A percentile compares a stretch with the other conserved stretches of the same genome.
These are phyloP conservation scores for Anoplophora glabripennis DNA, from an alignment of 1,140 invertebrate species.

Conservation along the genomic window DNA sequence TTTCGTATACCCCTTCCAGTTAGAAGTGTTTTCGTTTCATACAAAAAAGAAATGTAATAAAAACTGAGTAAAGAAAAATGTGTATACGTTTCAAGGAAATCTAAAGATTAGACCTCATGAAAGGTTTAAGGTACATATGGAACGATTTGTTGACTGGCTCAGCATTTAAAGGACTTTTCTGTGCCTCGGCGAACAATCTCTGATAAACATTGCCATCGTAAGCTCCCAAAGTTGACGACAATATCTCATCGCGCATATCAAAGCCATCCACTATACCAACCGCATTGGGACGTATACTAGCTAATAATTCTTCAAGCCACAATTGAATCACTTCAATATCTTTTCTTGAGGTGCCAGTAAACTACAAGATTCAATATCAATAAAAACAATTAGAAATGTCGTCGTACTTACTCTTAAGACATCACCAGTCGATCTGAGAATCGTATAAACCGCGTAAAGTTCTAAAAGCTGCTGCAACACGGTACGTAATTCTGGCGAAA, in stretches of 20 bases:
- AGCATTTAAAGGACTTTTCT: constrained; percentile 82
- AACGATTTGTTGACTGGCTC: constrained; percentile 75
- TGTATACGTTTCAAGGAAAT: too few relatives aligned
- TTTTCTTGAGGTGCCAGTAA: constrained; percentile 59
- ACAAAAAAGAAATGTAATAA: too few relatives aligned
- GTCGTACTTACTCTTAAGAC: constrained; percentile 67
- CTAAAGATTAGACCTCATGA: constrained; percentile 56
- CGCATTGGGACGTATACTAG: constrained; percentile 78
- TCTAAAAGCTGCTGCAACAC: constrained; percentile 72
- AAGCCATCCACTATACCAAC: constrained; percentile 89
- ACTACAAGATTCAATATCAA: constrained; percentile 53
- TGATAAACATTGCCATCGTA: constrained; percentile 92
- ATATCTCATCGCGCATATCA: constrained; percentile 78
- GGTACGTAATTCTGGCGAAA: constrained; percentile 58
- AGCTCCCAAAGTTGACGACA: constrained; percentile 79
- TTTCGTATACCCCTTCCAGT: too few relatives aligned
- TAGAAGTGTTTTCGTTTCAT: too few relatives aligned
- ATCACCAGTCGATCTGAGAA: constrained; percentile 70
- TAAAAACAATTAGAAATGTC: too few relatives aligned
- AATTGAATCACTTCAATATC: constrained; percentile 65
- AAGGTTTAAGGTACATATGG: constrained; percentile 73
- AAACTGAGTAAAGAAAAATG: too few relatives aligned
- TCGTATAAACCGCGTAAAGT: constrained; percentile 74
- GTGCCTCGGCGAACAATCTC: constrained; percentile 78
- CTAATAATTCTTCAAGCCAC: constrained; percentile 67